These are phyloP conservation scores for Luehdorfia chinensis DNA, from an alignment of 1,140 invertebrate species.

Conservation along the genomic window DNA sequence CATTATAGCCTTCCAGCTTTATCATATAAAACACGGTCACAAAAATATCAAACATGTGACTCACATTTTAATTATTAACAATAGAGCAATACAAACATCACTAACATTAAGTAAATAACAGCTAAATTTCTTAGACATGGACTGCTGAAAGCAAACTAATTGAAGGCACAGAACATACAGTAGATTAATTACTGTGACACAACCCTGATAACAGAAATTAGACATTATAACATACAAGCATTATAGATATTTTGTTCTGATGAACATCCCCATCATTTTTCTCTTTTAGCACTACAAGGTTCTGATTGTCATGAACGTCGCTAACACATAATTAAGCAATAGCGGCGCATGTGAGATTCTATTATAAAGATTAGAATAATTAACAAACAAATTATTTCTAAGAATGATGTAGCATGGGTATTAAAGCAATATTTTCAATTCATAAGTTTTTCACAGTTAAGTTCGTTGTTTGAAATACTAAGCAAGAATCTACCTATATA, in stretches of 20 bases:
- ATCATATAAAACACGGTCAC: conserved; percentile 2
- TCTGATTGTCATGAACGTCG: conserved; percentile 8
- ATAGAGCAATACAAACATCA: conserved; percentile 3
- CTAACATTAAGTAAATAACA: conserved; percentile 31
- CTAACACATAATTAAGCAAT: too few species aligned
- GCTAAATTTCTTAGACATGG: conserved; percentile 32
- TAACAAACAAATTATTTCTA: conserved; percentile 11
- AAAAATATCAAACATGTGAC: conserved; percentile 1
- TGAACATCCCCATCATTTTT: too few species aligned
- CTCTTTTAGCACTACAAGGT: conserved; percentile 1
- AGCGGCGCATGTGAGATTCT: conserved; percentile 2
- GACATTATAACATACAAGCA: neutral
- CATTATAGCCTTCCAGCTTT: conserved; percentile 4
- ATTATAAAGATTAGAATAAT: conserved; percentile 11
- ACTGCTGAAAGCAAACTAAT: conserved; percentile 62
- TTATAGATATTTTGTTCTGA: conserved; percentile 20
- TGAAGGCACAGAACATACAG: conserved; percentile 67
- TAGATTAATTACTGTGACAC: conserved; percentile 48
- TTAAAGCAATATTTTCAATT: conserved; percentile 15
- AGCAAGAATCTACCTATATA: conserved; percentile 29
- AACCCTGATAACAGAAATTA: conserved; percentile 46
- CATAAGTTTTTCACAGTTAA: conserved; percentile 47
- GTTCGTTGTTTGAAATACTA: conserved; percentile 63
- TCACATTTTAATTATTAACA: conserved; percentile 1
- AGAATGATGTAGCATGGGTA: neutral